These are phyloP conservation scores for Bruchidius siliquastri DNA, from an alignment of 2,888 invertebrate genomes.

Conservation along the genomic window DNA sequence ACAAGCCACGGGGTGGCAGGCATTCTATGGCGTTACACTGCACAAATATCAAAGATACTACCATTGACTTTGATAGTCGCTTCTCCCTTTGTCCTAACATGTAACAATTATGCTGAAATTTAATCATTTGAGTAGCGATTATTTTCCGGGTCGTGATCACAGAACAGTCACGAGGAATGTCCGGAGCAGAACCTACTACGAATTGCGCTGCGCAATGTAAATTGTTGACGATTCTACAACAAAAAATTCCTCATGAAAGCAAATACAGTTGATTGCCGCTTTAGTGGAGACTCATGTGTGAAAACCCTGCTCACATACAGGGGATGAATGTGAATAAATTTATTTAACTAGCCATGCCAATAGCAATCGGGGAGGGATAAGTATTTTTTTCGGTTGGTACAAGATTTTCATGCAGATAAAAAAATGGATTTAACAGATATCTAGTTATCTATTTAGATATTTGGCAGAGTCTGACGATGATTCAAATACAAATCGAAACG, in stretches of 20 bases:
- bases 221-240: slow-evolving; percentile 46
- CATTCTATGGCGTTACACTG: slow-evolving; percentile 26
- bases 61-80: slow-evolving; percentile 39
- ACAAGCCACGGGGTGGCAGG: slow-evolving; percentile 6
- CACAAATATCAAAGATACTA: slow-evolving; percentile 40
- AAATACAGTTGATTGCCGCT: slow-evolving; percentile 38
- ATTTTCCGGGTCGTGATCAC: slow-evolving; percentile 48
- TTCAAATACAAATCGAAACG: too few relatives aligned
- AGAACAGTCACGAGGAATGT: slow-evolving; percentile 44
- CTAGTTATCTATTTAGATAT: too few relatives aligned
- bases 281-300: slow-evolving; percentile 37
- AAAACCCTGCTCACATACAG: slow-evolving; percentile 12
- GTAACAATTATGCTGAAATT: slow-evolving; percentile 51
- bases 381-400: too few relatives aligned
- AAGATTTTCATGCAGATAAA: too few relatives aligned
- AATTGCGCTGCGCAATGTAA: slow-evolving; percentile 39
- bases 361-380: too few relatives aligned
- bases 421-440: too few relatives aligned
- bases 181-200: slow-evolving; percentile 45
- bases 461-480: too few relatives aligned
- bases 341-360: too few relatives aligned
- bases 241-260: slow-evolving; percentile 39
- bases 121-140: slow-evolving; percentile 50
- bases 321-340: not conserved
- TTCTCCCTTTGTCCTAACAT: slow-evolving; percentile 38